These are phyloP conservation scores for Guaruba guarouba DNA, from an alignment of 2,113 vertebrate species.

Conservation along the genomic window DNA sequence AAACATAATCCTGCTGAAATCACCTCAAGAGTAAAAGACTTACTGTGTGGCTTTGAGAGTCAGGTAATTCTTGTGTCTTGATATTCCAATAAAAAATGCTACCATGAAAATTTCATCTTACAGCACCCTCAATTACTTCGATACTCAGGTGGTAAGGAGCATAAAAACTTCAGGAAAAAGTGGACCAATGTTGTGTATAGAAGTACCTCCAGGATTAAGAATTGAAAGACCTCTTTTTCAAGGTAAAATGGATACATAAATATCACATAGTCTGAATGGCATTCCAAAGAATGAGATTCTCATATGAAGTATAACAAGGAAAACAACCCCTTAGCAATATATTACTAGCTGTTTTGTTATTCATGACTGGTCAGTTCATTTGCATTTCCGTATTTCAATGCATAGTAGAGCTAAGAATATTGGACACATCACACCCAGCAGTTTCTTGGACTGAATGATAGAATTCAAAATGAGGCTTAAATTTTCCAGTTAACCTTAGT, in stretches of 20 bases:
- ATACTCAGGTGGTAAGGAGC: background rate
- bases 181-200: background rate
- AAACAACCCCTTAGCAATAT: background rate
- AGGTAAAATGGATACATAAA: background rate
- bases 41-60: background rate
- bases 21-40: background rate
- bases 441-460: constrained; percentile 6
- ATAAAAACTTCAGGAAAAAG: background rate
- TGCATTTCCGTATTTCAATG: constrained; percentile 36
- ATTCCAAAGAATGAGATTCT: constrained; percentile 10
- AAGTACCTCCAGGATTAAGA: background rate
- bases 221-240: background rate
- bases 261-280: background rate
- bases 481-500: background rate
- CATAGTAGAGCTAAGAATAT: constrained; percentile 22
- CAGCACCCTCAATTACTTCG: background rate
- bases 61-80: background rate
- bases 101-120: background rate
- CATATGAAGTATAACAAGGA: background rate
- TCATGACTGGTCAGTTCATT: background rate
- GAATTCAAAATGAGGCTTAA: background rate
- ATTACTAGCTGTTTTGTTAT: constrained; percentile 26
- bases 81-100: background rate
- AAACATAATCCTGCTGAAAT: background rate
- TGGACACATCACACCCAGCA: background rate